Evolutionary conservation across 2,888 invertebrate genomes (phyloP), one percentile per base, ranked within the genome.

Genomic region (Muscina levida): DNA sequence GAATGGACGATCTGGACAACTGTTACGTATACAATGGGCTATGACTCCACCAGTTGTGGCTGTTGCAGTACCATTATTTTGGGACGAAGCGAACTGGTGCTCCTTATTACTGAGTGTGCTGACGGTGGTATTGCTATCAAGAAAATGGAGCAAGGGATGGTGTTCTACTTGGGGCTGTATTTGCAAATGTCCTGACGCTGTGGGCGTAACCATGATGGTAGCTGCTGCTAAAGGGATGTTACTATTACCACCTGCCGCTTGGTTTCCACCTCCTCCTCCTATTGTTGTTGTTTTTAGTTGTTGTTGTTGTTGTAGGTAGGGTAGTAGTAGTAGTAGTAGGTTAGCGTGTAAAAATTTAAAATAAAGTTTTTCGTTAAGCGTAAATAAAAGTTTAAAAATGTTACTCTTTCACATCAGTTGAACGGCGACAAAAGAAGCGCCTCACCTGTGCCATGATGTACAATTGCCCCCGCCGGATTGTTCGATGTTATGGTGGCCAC

Each of bases 291-390:
- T n/a, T n/a, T n/a, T n/a, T n/a, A n/a, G n/a, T n/a, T n/a, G n/a
- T n/a, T n/a, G n/a, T n/a, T 81, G 56, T 72, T 42, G 70, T 82
- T 82, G 77, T 67, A 83, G 67, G 62, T 72, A 66, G 73, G 42
- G 70, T 73, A 56, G 78, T 80, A 82, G 76, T n/a, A n/a, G 31
- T 31, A 72, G 84, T 83, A 74, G 84, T 76, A 79, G 84, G 84
- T 84, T 77, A 86, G 88, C 88, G 88, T 88, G 87, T 87, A 87
- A 86, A 86, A 85, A 88, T 88, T 88, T 86, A 88, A 88, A 88
- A 86, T 87, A 88, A 88, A 87, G 88, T 87, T 77, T 80, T 88
- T 87, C 11, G 89, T 88, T 88, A 88, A 88, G 88, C 88, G 85
- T 87, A 87, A 87, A 39, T 85, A 85, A 86, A 85, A 85, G 87